Percentiles rank a stretch among this genome's conserved stretches.
Conservation (phyloP, 2,888 invertebrate species). For the Euproctis similis region DNA sequence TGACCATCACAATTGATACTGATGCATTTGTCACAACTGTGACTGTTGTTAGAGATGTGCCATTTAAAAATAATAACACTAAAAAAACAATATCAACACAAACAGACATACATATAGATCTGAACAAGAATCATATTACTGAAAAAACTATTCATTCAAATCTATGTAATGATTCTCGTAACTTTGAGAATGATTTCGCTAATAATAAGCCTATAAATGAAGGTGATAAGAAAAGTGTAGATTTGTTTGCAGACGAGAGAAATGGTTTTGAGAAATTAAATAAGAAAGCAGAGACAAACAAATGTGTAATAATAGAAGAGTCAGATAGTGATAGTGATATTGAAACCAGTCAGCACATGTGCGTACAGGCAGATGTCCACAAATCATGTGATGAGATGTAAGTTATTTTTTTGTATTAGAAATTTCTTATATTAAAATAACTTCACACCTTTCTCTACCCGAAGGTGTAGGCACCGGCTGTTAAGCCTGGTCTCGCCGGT, state of each 20-base stretch:
- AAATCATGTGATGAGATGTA: constrained; percentile 40
- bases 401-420: too few relatives aligned
- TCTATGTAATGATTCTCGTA: neutral
- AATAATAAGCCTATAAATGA: neutral
- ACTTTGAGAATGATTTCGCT: neutral
- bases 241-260: constrained; percentile 23
- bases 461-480: too few relatives aligned
- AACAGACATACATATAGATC: constrained; percentile 28
- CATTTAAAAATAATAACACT: constrained; percentile 10
- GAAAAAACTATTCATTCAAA: neutral
- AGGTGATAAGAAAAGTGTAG: constrained; percentile 19
- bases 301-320: constrained; percentile 39
- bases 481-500: too few relatives aligned
- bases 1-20: constrained; percentile 43
- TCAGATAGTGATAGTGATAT: constrained; percentile 47
- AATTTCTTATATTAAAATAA: too few relatives aligned
- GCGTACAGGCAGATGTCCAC: constrained; percentile 49
- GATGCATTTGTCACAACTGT: constrained; percentile 34
- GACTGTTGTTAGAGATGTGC: constrained; percentile 28
- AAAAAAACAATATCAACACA: constrained; percentile 33
- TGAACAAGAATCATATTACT: neutral
- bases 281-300: constrained; percentile 8
- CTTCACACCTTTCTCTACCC: too few relatives aligned
- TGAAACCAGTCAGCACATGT: constrained; percentile 27
- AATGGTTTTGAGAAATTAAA: neutral